Percentiles rank a stretch among this genome's conserved stretches.
Evolutionary conservation across 2,113 vertebrate genomes (phyloP).

Genomic region (Dolichallabes microphthalmus): DNA sequence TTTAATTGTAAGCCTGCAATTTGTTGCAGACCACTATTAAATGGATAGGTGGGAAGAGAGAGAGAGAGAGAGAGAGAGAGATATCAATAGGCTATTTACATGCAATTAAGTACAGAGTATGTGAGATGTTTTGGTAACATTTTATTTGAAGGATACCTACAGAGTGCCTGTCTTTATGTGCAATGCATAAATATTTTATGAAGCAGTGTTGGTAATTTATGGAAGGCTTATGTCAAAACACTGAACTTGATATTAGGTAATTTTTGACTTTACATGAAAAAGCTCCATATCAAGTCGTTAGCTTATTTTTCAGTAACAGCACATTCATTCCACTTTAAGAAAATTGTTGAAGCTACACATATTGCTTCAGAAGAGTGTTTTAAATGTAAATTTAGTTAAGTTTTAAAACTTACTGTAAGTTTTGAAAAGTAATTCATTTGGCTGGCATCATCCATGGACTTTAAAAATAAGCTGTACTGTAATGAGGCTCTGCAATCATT

Average conservation of each 20-base stretch:
- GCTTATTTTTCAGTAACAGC: neutral
- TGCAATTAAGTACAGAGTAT: neutral
- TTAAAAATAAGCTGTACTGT: neutral
- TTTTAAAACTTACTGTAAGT: too few relatives aligned
- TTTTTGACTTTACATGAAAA: neutral
- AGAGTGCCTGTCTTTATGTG: neutral
- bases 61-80: neutral
- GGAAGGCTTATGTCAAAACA: neutral
- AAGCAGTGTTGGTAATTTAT: neutral
- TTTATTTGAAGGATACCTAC: neutral
- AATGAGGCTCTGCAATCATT: neutral
- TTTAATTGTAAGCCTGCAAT: slow-evolving; percentile 44
- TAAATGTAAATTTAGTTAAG: neutral
- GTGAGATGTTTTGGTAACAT: neutral
- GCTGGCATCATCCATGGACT: neutral
- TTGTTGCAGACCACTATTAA: slow-evolving; percentile 39
- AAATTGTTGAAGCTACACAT: neutral
- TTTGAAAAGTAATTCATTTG: neutral
- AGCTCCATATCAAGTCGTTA: neutral
- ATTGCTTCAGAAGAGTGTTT: neutral
- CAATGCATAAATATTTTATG: neutral
- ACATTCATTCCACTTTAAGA: neutral
- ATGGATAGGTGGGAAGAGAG: neutral
- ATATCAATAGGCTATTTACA: neutral
- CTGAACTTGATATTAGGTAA: neutral